A percentile compares a stretch with the other conserved stretches of the same genome.
Conservation (phyloP, 2,797 vertebrate species). For the Malurus leucopterus region DNA sequence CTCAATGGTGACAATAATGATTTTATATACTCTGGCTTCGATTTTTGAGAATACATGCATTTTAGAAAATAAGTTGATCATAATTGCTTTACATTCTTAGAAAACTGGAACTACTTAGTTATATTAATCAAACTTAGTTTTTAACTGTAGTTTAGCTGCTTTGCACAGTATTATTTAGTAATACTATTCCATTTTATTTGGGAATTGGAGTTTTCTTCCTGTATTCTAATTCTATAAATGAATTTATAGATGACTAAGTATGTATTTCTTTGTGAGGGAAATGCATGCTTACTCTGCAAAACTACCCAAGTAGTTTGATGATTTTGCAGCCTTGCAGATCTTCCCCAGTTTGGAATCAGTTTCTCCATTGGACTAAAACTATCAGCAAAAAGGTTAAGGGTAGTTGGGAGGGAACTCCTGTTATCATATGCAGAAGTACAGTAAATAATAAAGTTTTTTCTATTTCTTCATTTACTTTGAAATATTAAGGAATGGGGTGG, state of each 20-base stretch:
- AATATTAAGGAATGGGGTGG: neutral
- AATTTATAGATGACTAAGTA: neutral
- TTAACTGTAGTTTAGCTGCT: neutral
- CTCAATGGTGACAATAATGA: neutral
- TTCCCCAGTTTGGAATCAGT: neutral
- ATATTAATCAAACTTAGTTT: neutral
- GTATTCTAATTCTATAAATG: neutral
- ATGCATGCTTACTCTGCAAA: neutral
- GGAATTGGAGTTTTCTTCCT: neutral
- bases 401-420: neutral
- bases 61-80: neutral
- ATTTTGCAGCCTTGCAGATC: neutral
- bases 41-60: neutral
- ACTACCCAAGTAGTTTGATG: neutral
- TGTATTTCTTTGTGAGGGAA: neutral
- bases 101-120: neutral
- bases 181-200: neutral
- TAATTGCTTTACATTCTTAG: neutral
- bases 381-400: neutral
- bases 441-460: neutral
- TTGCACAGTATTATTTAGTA: neutral
- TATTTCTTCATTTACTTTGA: neutral
- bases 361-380: neutral
- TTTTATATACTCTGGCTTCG: neutral
- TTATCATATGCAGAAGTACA: neutral